Evolutionary conservation across 2,797 vertebrate species (phyloP).

Genomic region (Thripadectes ignobilis): DNA sequence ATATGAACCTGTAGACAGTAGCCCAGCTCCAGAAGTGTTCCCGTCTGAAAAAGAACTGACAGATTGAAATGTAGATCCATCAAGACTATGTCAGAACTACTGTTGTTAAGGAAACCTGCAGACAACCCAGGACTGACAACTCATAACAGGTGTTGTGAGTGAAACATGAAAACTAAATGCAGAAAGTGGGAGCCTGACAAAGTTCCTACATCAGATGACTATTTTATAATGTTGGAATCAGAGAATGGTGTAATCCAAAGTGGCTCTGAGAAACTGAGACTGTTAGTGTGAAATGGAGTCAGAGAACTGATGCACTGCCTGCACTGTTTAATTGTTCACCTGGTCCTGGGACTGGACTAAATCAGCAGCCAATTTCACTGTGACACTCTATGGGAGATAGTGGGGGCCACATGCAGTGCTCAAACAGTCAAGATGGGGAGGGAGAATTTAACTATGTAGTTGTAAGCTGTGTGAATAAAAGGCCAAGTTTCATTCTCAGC

Average conservation of each 20-base stretch:
- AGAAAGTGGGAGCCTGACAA: background rate
- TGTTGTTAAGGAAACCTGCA: conserved; percentile 11
- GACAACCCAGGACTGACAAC: background rate
- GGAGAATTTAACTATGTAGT: background rate
- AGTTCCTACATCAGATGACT: background rate
- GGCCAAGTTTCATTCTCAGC: background rate
- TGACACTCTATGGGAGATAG: fast-evolving
- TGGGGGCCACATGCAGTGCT: fast-evolving
- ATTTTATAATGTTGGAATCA: background rate
- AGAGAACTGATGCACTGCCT: background rate
- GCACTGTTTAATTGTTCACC: background rate
- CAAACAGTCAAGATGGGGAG: background rate
- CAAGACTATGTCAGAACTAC: background rate
- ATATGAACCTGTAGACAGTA: background rate
- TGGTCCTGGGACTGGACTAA: background rate
- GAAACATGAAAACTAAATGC: background rate
- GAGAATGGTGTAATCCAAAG: background rate
- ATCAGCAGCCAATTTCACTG: background rate
- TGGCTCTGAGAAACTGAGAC: background rate
- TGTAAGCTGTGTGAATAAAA: background rate
- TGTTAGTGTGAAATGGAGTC: fast-evolving
- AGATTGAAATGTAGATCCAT: background rate
- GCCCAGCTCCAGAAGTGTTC: background rate
- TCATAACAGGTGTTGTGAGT: background rate
- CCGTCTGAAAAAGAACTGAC: background rate